Evolutionary conservation across 37 sponge, comb jelly and placozoan genomes (phyloP), one percentile per base, ranked within the genome.

Genomic region (Oopsacas minuta): DNA sequence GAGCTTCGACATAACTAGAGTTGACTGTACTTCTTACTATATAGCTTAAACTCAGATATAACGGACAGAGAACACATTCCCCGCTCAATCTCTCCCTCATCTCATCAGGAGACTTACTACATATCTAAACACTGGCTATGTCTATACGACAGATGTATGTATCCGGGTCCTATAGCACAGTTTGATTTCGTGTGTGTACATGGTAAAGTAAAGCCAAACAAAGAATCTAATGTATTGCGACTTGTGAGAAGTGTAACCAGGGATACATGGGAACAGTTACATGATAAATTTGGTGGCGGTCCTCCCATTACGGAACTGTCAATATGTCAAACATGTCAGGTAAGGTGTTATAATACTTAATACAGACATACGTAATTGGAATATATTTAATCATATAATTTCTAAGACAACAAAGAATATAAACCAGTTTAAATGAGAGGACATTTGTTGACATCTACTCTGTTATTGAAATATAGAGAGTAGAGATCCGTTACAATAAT

Each of bases 41-140:
- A 20, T 61, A 61, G 75, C 30, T 34, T 61, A 25, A 25, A 61
- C 75, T 61, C 75, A 12, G 75, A 61, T 25, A 25, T 61, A 3
- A 61, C 30, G 28, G 75, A 61, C 17, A 10, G 75, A n/a, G 75
- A 61, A 34, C 75, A 10, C 75, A n/a, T 61, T 61, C 75, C 75
- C 75, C 30, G 20, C 7, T 61, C 75, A 61, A 42, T 42, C 8
- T 61, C 75, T 34, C 75, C 75, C 7, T 61, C 75, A 25, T 3
- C 75, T 5, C 75, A 61, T 7, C 5, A 10, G 28, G 75, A 61
- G 75, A 61, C 75, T 61, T 89, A 81, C 85, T 93, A 90, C 82
- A 85, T 93, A 53, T 93, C 93, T 0, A 82, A 89, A 37, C 93
- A 93, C 85, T 93, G 93, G 93, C 84, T 93, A 30, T 53, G 85